Percentiles rank a stretch among this genome's conserved stretches.
These are phyloP conservation scores for Casuarius casuarius DNA, from an alignment of 2,113 vertebrate genomes.

Conservation along the genomic window DNA sequence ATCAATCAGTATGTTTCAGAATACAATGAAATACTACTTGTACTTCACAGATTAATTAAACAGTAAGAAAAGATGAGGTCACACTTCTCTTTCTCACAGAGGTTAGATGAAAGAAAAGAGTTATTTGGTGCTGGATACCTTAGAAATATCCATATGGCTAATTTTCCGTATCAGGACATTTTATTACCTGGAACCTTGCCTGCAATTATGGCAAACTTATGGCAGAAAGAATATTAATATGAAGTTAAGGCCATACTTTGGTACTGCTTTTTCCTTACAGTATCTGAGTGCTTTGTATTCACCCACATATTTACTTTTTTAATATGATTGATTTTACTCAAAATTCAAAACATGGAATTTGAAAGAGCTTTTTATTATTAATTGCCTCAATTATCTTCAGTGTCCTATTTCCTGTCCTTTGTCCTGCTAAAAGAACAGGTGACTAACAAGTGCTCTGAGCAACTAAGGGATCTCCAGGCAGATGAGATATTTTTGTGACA, in stretches of 20 bases:
- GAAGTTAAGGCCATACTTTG: neutral
- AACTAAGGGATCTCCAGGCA: neutral
- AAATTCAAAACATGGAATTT: neutral
- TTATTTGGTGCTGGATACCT: neutral
- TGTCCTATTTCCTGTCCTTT: neutral
- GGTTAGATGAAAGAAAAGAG: neutral
- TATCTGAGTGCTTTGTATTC: neutral
- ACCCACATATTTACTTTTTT: neutral
- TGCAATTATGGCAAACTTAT: neutral
- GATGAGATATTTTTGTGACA: neutral
- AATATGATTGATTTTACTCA: neutral
- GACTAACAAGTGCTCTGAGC: neutral
- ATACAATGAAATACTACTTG: neutral
- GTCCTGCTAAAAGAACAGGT: neutral
- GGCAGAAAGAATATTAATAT: neutral
- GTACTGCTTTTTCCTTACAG: neutral
- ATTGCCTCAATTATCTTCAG: neutral
- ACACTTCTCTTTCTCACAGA: neutral
- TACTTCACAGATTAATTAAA: neutral
- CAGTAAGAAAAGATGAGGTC: neutral
- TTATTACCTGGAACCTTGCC: neutral
- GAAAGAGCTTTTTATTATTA: neutral
- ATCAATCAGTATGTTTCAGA: neutral
- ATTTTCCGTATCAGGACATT: neutral
- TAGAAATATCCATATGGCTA: neutral